A percentile compares a stretch with the other conserved stretches of the same genome.
These are phyloP conservation scores for Pimephales promelas DNA, from an alignment of 2,113 vertebrate genomes.

Conservation along the genomic window DNA sequence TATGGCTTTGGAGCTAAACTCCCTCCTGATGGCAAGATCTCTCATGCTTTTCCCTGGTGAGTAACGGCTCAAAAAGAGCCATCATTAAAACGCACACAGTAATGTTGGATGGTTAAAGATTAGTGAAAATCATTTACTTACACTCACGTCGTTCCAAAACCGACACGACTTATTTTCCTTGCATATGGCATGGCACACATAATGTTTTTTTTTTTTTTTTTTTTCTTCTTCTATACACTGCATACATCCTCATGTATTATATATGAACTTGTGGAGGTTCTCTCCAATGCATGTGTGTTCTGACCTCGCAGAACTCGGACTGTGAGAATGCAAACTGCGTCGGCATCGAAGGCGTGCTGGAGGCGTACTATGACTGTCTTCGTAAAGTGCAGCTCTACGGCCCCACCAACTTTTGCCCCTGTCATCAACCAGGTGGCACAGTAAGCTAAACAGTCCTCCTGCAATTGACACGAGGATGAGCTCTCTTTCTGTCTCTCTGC, in stretches of 20 bases:
- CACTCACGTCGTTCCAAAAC: neutral
- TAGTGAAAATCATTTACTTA: neutral
- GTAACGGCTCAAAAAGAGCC: neutral
- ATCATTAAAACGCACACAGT: slow-evolving; percentile 4
- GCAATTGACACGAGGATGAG: neutral
- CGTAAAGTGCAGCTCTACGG: slow-evolving; percentile 86
- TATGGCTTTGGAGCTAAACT: slow-evolving; percentile 97
- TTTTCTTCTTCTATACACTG: neutral
- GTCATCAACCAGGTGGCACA: slow-evolving; percentile 88
- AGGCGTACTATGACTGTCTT: slow-evolving; percentile 86
- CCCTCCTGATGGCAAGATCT: slow-evolving; percentile 95
- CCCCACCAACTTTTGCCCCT: slow-evolving; percentile 86
- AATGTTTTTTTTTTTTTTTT: too few relatives aligned
- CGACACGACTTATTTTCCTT: neutral
- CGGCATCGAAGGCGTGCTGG: slow-evolving; percentile 84
- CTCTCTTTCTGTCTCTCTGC: neutral
- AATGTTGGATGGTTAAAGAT: neutral
- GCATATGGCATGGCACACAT: too few relatives aligned
- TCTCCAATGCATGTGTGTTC: neutral
- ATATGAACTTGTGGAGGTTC: neutral
- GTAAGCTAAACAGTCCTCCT: slow-evolving; percentile 67
- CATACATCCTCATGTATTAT: neutral
- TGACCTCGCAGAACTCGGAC: slow-evolving; percentile 75
- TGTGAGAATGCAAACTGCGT: slow-evolving; percentile 84
- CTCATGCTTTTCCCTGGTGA: slow-evolving; percentile 94